These are phyloP conservation scores for Apogon talboti DNA, from an alignment of 2,797 vertebrate species.

Conservation along the genomic window DNA sequence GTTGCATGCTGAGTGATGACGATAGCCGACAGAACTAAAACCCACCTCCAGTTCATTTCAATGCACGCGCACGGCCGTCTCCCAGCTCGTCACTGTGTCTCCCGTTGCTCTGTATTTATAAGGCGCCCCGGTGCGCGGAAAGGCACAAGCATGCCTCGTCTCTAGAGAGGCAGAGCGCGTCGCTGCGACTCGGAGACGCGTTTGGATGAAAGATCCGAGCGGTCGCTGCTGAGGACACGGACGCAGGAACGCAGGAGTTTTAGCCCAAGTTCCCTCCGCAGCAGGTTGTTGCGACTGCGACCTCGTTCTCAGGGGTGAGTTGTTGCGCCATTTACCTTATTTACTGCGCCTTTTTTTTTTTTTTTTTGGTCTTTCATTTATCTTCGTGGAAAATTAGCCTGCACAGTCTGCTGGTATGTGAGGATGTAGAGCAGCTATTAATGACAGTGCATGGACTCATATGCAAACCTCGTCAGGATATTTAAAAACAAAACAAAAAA, in stretches of 20 bases:
- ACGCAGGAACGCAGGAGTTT: constrained; percentile 66
- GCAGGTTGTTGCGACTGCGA: constrained; percentile 58
- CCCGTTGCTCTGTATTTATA: constrained; percentile 82
- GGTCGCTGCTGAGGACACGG: constrained; percentile 36
- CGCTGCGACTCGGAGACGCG: constrained; percentile 57
- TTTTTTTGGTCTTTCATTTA: neutral
- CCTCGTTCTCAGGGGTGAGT: constrained; percentile 75
- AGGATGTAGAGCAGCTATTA: constrained; percentile 7
- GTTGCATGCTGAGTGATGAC: constrained; percentile 69
- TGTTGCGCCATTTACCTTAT: neutral
- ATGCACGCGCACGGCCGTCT: constrained; percentile 84
- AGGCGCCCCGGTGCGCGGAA: constrained; percentile 74
- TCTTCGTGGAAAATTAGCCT: constrained; percentile 8
- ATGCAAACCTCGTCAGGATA: constrained; percentile 12
- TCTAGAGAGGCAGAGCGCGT: constrained; percentile 78
- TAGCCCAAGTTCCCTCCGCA: constrained; percentile 60
- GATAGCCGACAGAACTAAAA: constrained; percentile 68
- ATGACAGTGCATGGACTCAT: constrained; percentile 24
- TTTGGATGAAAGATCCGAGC: constrained; percentile 54
- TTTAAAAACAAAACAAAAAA: too few species aligned
- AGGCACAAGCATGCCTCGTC: constrained; percentile 80
- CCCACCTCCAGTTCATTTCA: constrained; percentile 85
- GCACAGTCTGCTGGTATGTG: constrained; percentile 55
- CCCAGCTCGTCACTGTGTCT: constrained; percentile 80
- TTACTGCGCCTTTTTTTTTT: neutral